Evolutionary conservation across 2,888 invertebrate species (phyloP).

Genomic region (Melanostoma mellinum): DNA sequence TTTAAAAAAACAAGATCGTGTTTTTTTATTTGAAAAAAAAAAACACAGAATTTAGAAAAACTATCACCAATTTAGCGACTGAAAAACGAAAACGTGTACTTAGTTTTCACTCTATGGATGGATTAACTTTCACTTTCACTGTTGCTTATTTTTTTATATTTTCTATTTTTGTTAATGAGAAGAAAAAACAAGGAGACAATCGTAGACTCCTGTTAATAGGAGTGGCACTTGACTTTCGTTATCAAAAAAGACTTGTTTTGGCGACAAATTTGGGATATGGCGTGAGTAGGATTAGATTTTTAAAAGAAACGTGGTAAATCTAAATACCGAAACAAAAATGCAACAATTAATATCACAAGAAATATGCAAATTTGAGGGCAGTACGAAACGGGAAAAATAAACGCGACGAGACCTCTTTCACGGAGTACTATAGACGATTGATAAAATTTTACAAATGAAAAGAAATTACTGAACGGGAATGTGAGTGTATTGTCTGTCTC

Average conservation of each 20-base stretch:
- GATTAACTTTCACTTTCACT: conserved; percentile 62
- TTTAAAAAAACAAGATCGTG: conserved; percentile 6
- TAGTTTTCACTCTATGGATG: conserved; percentile 8
- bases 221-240: conserved; percentile 66
- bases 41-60: neutral
- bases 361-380: conserved; percentile 6
- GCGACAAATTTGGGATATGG: neutral
- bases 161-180: conserved; percentile 15
- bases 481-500: conserved; percentile 18
- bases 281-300: too few species aligned
- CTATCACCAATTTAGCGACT: too few species aligned
- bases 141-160: conserved; percentile 19
- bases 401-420: conserved; percentile 41
- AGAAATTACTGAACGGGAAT: neutral
- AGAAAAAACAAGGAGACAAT: conserved; percentile 31
- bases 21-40: conserved; percentile 1
- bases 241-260: conserved; percentile 21
- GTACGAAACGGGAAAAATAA: conserved; percentile 26
- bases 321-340: conserved; percentile 18
- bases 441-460: conserved; percentile 40
- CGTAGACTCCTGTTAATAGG: conserved; percentile 42
- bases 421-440: conserved; percentile 45
- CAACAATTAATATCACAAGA: conserved; percentile 11
- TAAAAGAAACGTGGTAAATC: too few species aligned
- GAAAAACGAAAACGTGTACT: neutral